Evolutionary conservation across 1,140 invertebrate species (phyloP), one percentile per base, ranked within the genome.

Genomic region (Camponotus pennsylvanicus): DNA sequence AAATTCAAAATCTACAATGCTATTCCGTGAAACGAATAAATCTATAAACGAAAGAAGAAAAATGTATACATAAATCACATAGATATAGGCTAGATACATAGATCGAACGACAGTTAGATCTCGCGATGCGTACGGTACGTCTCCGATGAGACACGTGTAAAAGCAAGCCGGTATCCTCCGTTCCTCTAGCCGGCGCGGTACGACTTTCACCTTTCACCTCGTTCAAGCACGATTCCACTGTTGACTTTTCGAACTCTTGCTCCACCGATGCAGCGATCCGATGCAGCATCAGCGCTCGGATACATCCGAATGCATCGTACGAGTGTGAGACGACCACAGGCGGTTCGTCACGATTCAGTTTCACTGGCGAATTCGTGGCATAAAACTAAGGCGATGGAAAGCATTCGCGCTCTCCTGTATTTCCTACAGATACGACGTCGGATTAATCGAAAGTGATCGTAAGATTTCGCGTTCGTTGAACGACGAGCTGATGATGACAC

Each of bases 141-240:
- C 90, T 87, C 61, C 73, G 83, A 88, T 84, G 85, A 21, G 86
- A 55, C 76, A 89, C 88, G 88, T 86, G 86, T 83, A 55, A 83
- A 92, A 88, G 86, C 85, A 80, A 61, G 13, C 32, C 69, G 57
- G 49, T 63, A 73, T 42, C 32, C 42, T 57, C 71, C 52, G 63
- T 57, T 42, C 69, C 15, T 82, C 61, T 49, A 69, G 40, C 13
- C 86, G 86, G 86, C 78, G 73, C 78, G 83, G 55, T 82, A 87
- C 90, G 89, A 94, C 94, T 95, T 95, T 95, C 94, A 95, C 94
- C 94, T 95, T 95, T 95, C 94, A 92, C 94, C 93, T 95, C 90
- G 85, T 79, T 45, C 78, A 73, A 89, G 89, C 91, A 93, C 89
- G 92, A 93, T 87, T 93, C 93, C 84, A 66, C 87, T 67, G 88